phyloP scores from a whole-genome alignment of 2,888 invertebrate species.

The Eumacrocentrus americanus region DNA sequence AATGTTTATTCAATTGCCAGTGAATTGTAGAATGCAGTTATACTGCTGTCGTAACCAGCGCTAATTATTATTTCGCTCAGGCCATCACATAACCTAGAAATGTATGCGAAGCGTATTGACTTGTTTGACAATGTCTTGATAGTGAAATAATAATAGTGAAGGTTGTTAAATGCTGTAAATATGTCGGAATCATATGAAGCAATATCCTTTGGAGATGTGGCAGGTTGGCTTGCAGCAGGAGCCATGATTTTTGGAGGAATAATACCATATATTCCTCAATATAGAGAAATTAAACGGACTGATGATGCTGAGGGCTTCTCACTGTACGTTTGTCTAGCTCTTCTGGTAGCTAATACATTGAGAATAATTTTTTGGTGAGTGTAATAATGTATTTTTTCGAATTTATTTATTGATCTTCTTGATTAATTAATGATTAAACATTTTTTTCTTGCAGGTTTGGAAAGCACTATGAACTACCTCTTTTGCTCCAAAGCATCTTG shows the following conservation, averaged over 20 bases:
- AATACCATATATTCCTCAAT: constrained; percentile 95
- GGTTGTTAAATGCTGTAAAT: too few relatives aligned
- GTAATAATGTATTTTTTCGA: constrained; percentile 7
- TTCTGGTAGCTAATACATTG: constrained; percentile 94
- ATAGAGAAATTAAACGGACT: constrained; percentile 86
- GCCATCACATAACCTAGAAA: not conserved
- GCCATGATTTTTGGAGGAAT: constrained; percentile 96
- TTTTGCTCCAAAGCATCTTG: constrained; percentile 93
- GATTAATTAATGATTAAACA: too few relatives aligned
- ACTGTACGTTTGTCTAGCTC: constrained; percentile 91
- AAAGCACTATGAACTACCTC: constrained; percentile 92
- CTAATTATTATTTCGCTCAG: not conserved
- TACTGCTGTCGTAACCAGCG: not conserved
- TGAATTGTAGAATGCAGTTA: not conserved
- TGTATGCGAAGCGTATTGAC: too few relatives aligned
- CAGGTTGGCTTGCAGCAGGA: constrained; percentile 80
- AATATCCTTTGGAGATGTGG: constrained; percentile 75
- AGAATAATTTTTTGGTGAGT: constrained; percentile 97
- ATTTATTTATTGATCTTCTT: constrained; percentile 1
- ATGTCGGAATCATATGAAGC: constrained; percentile 58
- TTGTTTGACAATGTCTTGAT: constrained; percentile 6
- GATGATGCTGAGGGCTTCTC: constrained; percentile 98
- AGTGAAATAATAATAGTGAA: too few relatives aligned
- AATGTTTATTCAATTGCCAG: too few relatives aligned
- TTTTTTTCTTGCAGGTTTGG: constrained; percentile 84